These are phyloP conservation scores for Plusia festucae DNA, from an alignment of 2,888 invertebrate species.

Conservation along the genomic window DNA sequence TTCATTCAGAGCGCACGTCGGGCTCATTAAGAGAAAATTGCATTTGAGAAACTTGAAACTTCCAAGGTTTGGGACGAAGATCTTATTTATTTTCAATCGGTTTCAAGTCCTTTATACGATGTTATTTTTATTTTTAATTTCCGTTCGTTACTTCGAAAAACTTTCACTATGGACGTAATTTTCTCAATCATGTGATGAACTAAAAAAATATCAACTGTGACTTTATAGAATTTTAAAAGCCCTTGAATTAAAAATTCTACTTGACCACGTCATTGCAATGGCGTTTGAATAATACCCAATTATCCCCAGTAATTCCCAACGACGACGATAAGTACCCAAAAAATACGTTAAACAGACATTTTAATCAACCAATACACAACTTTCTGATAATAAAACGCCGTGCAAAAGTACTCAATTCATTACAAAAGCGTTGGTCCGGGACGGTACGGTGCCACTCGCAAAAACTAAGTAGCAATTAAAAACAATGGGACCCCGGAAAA, in stretches of 20 bases:
- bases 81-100: neutral
- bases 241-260: constrained; percentile 3
- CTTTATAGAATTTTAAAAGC: neutral
- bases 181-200: neutral
- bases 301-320: constrained; percentile 12
- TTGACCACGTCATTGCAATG: constrained; percentile 9
- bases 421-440: constrained; percentile 63
- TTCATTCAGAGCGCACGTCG: constrained; percentile 22
- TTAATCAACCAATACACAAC: constrained; percentile 51
- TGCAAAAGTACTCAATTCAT: constrained; percentile 65
- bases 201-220: neutral
- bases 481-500: constrained; percentile 74
- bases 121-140: no score
- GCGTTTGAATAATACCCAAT: constrained; percentile 12
- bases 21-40: constrained; percentile 30
- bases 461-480: constrained; percentile 81
- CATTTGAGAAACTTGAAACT: constrained; percentile 20
- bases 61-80: neutral
- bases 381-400: constrained; percentile 38
- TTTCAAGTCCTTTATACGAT: neutral
- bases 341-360: constrained; percentile 36
- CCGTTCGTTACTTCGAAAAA: no score
- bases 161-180: no score
- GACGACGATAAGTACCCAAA: constrained; percentile 29
- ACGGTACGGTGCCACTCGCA: constrained; percentile 49